These are phyloP conservation scores for Rhyacophila evoluta DNA, from an alignment of 2,888 invertebrate species.

Conservation along the genomic window DNA sequence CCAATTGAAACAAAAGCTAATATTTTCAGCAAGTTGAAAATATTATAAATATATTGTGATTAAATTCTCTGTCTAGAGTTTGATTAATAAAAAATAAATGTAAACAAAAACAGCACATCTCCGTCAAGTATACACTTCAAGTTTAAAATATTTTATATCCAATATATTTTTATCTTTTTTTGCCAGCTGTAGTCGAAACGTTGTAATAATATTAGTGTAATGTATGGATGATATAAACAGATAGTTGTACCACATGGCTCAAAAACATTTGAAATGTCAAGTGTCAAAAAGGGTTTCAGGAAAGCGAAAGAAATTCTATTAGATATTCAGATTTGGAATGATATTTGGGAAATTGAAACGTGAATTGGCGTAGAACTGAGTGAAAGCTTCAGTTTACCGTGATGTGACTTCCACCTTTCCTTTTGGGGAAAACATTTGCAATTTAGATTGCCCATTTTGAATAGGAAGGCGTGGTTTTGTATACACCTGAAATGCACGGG, in stretches of 20 bases:
- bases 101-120: too few relatives aligned
- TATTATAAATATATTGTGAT: too few relatives aligned
- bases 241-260: not conserved
- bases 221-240: too few relatives aligned
- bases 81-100: too few relatives aligned
- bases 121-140: too few relatives aligned
- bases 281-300: slow-evolving; percentile 7
- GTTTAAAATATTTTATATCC: too few relatives aligned
- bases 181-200: too few relatives aligned
- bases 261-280: not conserved
- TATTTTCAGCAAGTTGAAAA: too few relatives aligned
- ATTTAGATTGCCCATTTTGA: slow-evolving; percentile 54
- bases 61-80: too few relatives aligned
- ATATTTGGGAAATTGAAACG: slow-evolving; percentile 52
- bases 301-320: slow-evolving; percentile 28
- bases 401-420: slow-evolving; percentile 31
- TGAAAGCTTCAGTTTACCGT: slow-evolving; percentile 41
- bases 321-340: slow-evolving; percentile 47
- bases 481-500: slow-evolving; percentile 47
- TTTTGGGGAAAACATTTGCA: slow-evolving; percentile 48
- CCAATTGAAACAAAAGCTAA: too few relatives aligned
- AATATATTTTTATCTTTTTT: too few relatives aligned
- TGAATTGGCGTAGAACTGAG: slow-evolving; percentile 45
- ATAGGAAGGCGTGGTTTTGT: slow-evolving; percentile 47
- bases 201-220: too few relatives aligned